Evolutionary conservation across 2,113 vertebrate species (phyloP).

Genomic region (Proteles cristata): DNA sequence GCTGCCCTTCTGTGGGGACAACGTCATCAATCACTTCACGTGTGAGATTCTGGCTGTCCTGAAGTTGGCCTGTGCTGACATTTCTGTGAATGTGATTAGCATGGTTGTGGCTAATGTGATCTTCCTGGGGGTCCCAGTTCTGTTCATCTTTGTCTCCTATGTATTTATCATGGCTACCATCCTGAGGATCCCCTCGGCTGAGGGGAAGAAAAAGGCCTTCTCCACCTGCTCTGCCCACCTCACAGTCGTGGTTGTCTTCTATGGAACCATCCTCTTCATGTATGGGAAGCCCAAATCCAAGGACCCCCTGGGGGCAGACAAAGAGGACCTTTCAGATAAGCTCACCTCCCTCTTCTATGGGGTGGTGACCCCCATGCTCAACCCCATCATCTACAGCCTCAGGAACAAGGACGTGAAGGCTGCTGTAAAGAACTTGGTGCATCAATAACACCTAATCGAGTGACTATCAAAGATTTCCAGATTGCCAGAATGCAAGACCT

Average conservation of each 20-base stretch:
- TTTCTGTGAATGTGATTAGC: conserved; percentile 59
- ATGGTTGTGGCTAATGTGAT: conserved; percentile 63
- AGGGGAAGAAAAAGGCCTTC: conserved; percentile 70
- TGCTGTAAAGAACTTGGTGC: conserved; percentile 31
- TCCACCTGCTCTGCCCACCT: conserved; percentile 77
- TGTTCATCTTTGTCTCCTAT: conserved; percentile 58
- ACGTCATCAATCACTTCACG: conserved; percentile 63
- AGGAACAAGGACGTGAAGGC: conserved; percentile 74
- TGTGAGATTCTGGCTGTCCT: conserved; percentile 68
- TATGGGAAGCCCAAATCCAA: conserved; percentile 70
- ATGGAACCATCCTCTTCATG: conserved; percentile 71
- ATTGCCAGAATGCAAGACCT: not conserved
- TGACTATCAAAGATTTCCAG: not conserved
- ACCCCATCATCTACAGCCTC: conserved; percentile 79
- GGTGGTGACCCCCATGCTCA: conserved; percentile 77
- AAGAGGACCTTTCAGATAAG: conserved; percentile 68
- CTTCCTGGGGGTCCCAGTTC: conserved; percentile 20
- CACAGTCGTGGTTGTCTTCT: conserved; percentile 44
- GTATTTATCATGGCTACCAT: conserved; percentile 64
- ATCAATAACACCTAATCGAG: not conserved
- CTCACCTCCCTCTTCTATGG: conserved; percentile 77
- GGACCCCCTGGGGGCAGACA: not conserved
- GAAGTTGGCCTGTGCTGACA: conserved; percentile 68
- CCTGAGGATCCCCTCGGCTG: conserved; percentile 67
- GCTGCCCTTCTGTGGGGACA: conserved; percentile 71